Evolutionary conservation across 2,797 vertebrate species (phyloP).

Genomic region (Brachyalestes nurse): DNA sequence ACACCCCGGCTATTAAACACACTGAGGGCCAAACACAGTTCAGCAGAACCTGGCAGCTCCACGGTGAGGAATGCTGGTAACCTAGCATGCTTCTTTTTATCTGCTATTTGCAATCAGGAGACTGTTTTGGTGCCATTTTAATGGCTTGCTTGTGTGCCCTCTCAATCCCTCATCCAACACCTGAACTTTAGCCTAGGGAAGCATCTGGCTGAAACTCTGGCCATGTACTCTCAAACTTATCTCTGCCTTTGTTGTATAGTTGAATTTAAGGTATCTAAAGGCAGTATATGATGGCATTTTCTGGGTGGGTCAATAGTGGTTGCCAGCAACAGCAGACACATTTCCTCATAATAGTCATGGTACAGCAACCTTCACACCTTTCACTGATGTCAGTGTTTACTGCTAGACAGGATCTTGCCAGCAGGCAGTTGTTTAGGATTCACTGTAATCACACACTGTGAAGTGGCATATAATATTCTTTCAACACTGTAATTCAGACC

Average conservation of each 20-base stretch:
- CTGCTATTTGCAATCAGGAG: conserved; percentile 45
- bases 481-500: background rate
- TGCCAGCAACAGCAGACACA: background rate
- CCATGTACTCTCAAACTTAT: background rate
- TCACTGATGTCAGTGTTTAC: background rate
- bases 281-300: background rate
- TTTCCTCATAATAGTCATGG: background rate
- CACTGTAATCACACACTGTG: background rate
- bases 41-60: conserved; percentile 43
- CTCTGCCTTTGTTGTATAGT: background rate
- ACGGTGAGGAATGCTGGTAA: conserved; percentile 41
- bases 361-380: background rate
- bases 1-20: conserved; percentile 49
- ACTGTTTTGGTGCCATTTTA: conserved; percentile 18
- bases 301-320: background rate
- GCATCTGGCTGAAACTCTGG: conserved; percentile 15
- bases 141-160: conserved; percentile 13
- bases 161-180: background rate
- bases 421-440: background rate
- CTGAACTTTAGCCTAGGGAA: background rate
- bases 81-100: conserved; percentile 28
- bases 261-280: background rate
- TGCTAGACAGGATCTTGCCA: background rate
- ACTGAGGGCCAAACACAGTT: conserved; percentile 47
- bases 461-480: background rate